Conservation (phyloP, 2,113 vertebrate genomes). For the Prolemur simus region DNA sequence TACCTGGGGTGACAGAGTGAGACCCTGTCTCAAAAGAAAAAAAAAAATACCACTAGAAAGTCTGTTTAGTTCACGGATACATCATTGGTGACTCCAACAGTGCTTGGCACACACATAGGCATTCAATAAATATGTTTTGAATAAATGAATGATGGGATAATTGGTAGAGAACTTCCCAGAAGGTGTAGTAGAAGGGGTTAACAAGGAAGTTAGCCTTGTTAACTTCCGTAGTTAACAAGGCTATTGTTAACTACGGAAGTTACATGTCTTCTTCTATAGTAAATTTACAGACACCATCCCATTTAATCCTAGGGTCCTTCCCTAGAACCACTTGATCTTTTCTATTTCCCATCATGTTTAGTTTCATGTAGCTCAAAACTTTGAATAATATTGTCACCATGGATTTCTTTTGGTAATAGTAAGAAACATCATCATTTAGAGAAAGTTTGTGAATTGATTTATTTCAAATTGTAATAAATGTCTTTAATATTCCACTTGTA, state of each 20-base stretch:
- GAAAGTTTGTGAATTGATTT: conserved; percentile 36
- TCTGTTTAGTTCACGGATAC: not conserved
- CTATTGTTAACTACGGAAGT: not conserved
- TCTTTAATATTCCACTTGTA: not conserved
- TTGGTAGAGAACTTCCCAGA: not conserved
- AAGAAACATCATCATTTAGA: not conserved
- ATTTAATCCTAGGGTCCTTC: not conserved
- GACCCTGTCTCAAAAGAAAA: too few relatives aligned
- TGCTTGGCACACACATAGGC: not conserved
- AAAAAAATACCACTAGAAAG: not conserved
- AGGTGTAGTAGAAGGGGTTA: not conserved
- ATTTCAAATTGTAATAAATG: conserved; percentile 15
- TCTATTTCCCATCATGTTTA: not conserved
- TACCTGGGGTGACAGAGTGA: too few relatives aligned
- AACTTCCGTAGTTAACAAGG: too few relatives aligned
- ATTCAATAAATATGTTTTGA: not conserved
- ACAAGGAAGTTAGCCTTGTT: too few relatives aligned
- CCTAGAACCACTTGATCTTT: not conserved
- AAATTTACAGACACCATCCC: not conserved
- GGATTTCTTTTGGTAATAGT: conserved; percentile 12
- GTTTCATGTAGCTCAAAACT: not conserved
- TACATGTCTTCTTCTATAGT: not conserved
- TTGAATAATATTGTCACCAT: not conserved
- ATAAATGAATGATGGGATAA: not conserved
- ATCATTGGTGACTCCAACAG: not conserved